Evolutionary conservation across 2,113 vertebrate genomes (phyloP).

Genomic region (Synodontis membranacea): DNA sequence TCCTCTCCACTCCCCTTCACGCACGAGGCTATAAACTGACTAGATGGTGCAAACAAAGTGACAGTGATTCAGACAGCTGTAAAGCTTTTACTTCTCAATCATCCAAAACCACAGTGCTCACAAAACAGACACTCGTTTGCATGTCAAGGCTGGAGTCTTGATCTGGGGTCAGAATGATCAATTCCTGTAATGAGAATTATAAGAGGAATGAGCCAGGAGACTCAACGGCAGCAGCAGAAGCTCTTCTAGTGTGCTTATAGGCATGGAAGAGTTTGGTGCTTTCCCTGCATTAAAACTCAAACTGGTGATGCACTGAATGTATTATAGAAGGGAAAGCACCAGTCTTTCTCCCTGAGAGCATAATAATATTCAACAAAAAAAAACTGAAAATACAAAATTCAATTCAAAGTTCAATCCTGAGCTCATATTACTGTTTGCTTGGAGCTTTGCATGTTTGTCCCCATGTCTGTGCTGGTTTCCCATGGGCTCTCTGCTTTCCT

Average conservation of each 20-base stretch:
- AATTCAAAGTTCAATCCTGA: not conserved
- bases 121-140: not conserved
- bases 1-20: not conserved
- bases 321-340: not conserved
- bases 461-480: not conserved
- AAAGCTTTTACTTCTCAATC: not conserved
- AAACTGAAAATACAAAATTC: not conserved
- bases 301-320: no score
- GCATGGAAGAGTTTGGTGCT: not conserved
- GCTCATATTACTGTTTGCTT: not conserved
- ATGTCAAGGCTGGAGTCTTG: not conserved
- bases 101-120: not conserved
- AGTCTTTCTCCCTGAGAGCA: not conserved
- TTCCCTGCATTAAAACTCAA: not conserved
- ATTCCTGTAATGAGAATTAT: not conserved
- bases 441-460: not conserved
- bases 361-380: not conserved
- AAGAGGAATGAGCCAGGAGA: not conserved
- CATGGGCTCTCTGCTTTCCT: not conserved
- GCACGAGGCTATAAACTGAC: not conserved
- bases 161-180: not conserved
- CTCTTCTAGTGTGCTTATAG: not conserved
- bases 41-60: not conserved
- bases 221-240: not conserved
- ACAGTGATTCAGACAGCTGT: not conserved